phyloP scores from a whole-genome alignment of 2,113 vertebrate species.

The Gambusia holbrooki region DNA sequence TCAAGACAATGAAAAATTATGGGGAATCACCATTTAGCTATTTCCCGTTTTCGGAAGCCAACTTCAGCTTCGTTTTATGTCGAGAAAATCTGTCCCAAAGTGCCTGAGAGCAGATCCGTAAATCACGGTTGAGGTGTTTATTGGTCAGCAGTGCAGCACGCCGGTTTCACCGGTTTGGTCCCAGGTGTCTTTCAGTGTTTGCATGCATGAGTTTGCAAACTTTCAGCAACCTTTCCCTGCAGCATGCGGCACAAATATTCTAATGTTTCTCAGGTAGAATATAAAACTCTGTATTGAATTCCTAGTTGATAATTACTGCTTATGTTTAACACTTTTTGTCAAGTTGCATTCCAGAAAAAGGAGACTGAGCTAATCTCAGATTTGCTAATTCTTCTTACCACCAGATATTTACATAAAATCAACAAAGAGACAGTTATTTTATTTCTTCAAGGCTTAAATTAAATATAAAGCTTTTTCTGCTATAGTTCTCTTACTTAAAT shows the following conservation, averaged over 20 bases:
- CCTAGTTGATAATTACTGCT: neutral
- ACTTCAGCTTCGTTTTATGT: no score
- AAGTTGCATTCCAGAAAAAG: neutral
- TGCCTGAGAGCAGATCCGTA: conserved; percentile 13
- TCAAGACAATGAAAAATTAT: no score
- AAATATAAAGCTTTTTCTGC: no score
- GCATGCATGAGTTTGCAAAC: conserved; percentile 10
- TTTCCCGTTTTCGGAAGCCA: no score
- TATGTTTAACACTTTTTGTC: neutral
- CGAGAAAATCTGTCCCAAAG: neutral
- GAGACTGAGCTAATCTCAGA: neutral
- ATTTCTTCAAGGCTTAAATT: no score
- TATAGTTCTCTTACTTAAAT: no score
- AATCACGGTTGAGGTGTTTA: conserved; percentile 24
- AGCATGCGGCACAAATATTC: conserved; percentile 41
- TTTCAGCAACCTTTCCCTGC: conserved; percentile 18
- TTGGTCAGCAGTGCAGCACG: conserved; percentile 22
- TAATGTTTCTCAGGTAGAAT: conserved; percentile 6
- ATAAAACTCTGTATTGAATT: neutral
- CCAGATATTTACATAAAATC: no score
- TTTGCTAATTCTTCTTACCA: no score
- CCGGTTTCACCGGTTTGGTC: conserved; percentile 14
- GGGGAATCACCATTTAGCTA: no score
- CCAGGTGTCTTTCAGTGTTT: conserved; percentile 29
- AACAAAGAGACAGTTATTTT: no score